phyloP scores from a whole-genome alignment of 1,140 invertebrate species.

The Drosophila sucinea region DNA sequence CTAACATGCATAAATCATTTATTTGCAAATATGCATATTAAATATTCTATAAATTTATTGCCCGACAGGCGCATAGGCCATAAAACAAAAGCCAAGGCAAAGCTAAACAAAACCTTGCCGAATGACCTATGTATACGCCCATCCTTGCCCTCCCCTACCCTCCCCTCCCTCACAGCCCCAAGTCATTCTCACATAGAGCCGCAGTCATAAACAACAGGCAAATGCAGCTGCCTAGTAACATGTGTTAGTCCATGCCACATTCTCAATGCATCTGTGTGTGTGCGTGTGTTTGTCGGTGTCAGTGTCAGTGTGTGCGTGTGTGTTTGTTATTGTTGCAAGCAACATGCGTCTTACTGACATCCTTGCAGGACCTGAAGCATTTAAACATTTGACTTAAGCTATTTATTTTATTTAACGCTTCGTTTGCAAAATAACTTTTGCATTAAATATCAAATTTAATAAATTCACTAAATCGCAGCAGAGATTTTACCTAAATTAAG shows the following conservation, averaged over 20 bases:
- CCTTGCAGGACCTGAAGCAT: constrained; percentile 37
- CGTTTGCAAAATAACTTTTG: constrained; percentile 47
- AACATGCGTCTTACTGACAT: constrained; percentile 36
- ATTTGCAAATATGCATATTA: constrained; percentile 75
- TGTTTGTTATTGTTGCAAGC: constrained; percentile 2
- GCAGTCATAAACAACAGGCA: constrained; percentile 57
- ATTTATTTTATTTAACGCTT: constrained; percentile 62
- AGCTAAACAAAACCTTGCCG: constrained; percentile 55
- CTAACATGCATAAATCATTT: constrained; percentile 66
- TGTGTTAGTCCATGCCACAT: constrained; percentile 34
- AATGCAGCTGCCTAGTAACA: constrained; percentile 54
- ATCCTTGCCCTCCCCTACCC: constrained; percentile 5
- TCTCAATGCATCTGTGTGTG: constrained; percentile 18
- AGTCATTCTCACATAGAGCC: constrained; percentile 17
- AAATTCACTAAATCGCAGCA: too few relatives aligned
- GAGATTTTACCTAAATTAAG: too few relatives aligned
- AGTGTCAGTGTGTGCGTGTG: constrained; percentile 12
- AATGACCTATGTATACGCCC: constrained; percentile 25
- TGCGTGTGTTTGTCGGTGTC: constrained; percentile 12
- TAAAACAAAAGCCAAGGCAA: constrained; percentile 58
- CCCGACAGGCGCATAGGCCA: constrained; percentile 51
- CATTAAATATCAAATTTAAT: constrained; percentile 44
- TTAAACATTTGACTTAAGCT: constrained; percentile 51
- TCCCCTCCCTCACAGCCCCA: background rate
- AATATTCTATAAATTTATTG: constrained; percentile 75